phyloP scores from a whole-genome alignment of 2,888 invertebrate species.

The Pelosia muscerda region DNA sequence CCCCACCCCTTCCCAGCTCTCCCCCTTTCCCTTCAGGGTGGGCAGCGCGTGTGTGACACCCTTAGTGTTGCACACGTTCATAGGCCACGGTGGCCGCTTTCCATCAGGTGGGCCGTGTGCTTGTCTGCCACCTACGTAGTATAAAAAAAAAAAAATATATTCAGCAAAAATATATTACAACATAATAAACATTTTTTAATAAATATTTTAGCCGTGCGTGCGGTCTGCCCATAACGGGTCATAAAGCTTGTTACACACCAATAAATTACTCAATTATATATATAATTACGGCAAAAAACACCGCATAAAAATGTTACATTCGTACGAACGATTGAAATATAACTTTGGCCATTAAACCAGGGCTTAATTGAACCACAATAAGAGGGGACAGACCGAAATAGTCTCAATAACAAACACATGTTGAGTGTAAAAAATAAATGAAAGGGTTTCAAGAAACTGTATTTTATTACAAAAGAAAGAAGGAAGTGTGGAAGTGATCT shows the following conservation, averaged over 20 bases:
- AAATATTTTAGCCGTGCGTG: slow-evolving; percentile 36
- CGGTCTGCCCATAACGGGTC: slow-evolving; percentile 49
- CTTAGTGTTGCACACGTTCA: too few species aligned
- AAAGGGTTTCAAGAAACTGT: slow-evolving; percentile 29
- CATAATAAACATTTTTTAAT: slow-evolving; percentile 27
- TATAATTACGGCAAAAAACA: slow-evolving; percentile 72
- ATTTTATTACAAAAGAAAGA: slow-evolving; percentile 20
- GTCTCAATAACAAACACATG: slow-evolving; percentile 82
- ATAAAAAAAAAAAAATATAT: too few species aligned
- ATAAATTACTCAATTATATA: slow-evolving; percentile 77
- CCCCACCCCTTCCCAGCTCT: too few species aligned
- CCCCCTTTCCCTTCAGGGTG: too few species aligned
- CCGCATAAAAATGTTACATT: slow-evolving; percentile 45
- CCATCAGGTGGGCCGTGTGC: too few species aligned
- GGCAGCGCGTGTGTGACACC: too few species aligned
- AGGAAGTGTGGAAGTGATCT: not conserved
- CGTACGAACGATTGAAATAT: slow-evolving; percentile 69
- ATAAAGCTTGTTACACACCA: slow-evolving; percentile 60
- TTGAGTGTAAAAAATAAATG: slow-evolving; percentile 67
- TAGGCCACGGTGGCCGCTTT: too few species aligned
- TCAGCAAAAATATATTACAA: not conserved
- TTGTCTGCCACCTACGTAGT: too few species aligned
- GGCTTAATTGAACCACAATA: slow-evolving; percentile 80
- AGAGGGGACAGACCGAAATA: slow-evolving; percentile 78
- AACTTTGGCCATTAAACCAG: slow-evolving; percentile 69